These are phyloP conservation scores for Melozone crissalis DNA, from an alignment of 2,113 vertebrate genomes.

Conservation along the genomic window DNA sequence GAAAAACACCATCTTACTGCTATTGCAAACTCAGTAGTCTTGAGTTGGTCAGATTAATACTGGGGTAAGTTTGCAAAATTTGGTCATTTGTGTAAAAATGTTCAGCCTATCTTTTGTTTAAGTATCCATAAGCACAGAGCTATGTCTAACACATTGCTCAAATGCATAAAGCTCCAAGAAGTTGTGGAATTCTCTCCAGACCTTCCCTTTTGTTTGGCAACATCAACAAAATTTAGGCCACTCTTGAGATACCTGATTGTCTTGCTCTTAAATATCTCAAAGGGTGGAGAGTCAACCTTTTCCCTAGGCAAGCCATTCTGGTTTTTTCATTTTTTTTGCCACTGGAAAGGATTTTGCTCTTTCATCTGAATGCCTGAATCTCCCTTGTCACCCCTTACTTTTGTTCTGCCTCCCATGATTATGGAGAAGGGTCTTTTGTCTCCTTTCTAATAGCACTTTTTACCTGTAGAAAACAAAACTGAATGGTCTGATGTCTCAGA, in stretches of 20 bases:
- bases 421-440: background rate
- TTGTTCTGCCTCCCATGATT: background rate
- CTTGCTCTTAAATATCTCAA: background rate
- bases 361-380: background rate
- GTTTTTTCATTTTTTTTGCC: background rate
- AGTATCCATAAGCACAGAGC: background rate
- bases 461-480: background rate
- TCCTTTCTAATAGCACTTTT: background rate
- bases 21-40: background rate
- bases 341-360: background rate
- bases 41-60: background rate
- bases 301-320: background rate
- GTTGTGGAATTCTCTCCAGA: background rate
- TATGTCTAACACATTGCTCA: background rate
- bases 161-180: accelerated
- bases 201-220: background rate
- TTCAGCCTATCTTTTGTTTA: background rate
- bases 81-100: background rate
- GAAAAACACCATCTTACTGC: background rate
- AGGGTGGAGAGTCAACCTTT: background rate
- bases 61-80: background rate
- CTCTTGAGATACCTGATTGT: background rate
- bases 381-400: background rate
- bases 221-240: background rate
- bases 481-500: background rate